These are phyloP conservation scores for Drosophila subpulchrella DNA, from an alignment of 1,140 invertebrate genomes.

Conservation along the genomic window DNA sequence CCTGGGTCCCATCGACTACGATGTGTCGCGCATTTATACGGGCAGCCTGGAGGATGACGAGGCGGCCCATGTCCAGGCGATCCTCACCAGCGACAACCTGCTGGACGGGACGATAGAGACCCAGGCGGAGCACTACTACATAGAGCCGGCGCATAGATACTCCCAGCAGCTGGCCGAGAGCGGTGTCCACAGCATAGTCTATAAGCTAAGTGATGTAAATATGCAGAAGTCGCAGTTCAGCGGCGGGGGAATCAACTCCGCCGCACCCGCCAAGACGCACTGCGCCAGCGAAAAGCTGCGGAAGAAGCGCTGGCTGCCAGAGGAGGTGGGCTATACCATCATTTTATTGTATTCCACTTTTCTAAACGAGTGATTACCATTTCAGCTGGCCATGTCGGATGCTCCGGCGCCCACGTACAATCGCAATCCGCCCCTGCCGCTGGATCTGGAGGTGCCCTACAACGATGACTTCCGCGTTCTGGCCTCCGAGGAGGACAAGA, in stretches of 20 bases:
- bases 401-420: constrained; percentile 84
- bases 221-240: constrained; percentile 82
- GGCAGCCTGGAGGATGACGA: constrained; percentile 94
- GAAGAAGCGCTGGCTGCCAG: constrained; percentile 84
- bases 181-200: constrained; percentile 92
- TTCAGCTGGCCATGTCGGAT: constrained; percentile 78
- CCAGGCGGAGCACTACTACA: constrained; percentile 91
- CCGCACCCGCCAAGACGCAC: constrained; percentile 61
- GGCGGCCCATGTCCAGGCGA: constrained; percentile 92
- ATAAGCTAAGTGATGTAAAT: constrained; percentile 91
- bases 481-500: constrained; percentile 66
- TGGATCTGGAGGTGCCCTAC: constrained; percentile 87
- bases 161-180: constrained; percentile 85
- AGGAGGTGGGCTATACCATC: constrained; percentile 69
- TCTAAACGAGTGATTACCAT: neutral
- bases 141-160: constrained; percentile 94
- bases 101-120: constrained; percentile 95
- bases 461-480: constrained; percentile 86
- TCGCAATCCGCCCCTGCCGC: constrained; percentile 87
- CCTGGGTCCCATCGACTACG: constrained; percentile 89
- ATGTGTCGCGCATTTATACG: constrained; percentile 90
- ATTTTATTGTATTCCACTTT: neutral
- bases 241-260: constrained; percentile 48
- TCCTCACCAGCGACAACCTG: constrained; percentile 93
- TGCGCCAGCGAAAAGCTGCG: constrained; percentile 81